A percentile compares a stretch with the other conserved stretches of the same genome.
These are phyloP conservation scores for Megalopta genalis DNA, from an alignment of 1,140 invertebrate species.

Conservation along the genomic window DNA sequence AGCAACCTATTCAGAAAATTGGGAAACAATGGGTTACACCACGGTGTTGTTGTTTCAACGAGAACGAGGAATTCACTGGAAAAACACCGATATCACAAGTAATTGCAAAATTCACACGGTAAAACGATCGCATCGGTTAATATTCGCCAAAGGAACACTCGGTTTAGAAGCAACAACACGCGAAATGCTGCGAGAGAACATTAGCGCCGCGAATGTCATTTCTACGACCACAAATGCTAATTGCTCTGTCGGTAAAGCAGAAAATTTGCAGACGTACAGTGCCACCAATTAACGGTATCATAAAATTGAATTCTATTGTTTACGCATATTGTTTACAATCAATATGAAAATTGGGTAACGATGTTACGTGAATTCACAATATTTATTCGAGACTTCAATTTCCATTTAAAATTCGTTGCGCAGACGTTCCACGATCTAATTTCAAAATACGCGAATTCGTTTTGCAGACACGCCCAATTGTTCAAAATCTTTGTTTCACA, in stretches of 20 bases:
- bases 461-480: no score
- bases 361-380: conserved; percentile 56
- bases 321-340: no score
- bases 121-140: conserved; percentile 28
- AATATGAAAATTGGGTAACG: no score
- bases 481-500: no score
- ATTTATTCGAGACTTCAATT: conserved; percentile 58
- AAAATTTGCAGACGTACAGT: no score
- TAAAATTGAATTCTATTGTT: no score
- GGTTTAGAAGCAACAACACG: conserved; percentile 18
- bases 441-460: conserved; percentile 40
- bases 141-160: conserved; percentile 28
- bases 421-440: not conserved
- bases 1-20: conserved; percentile 5
- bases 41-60: not conserved
- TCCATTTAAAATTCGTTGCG: not conserved
- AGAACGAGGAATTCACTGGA: not conserved
- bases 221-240: not conserved
- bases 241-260: conserved; percentile 13
- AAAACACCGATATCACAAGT: not conserved
- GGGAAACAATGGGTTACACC: not conserved
- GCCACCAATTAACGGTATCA: no score
- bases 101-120: not conserved
- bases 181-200: conserved; percentile 17
- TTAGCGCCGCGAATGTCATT: conserved; percentile 33